Evolutionary conservation across 2,113 vertebrate species (phyloP).

Genomic region (Sigmodon hispidus): DNA sequence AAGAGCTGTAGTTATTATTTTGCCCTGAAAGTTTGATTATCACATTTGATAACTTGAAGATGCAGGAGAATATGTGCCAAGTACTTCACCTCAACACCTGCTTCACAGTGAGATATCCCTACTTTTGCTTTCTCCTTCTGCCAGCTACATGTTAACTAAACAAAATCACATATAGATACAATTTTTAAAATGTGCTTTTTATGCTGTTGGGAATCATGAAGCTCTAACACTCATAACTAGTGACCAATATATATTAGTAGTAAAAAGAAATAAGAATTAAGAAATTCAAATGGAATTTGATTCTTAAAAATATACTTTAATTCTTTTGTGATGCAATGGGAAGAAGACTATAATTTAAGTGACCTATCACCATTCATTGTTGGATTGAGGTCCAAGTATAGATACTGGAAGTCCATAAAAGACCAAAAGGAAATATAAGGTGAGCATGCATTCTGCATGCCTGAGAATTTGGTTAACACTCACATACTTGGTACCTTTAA

Average conservation of each 20-base stretch:
- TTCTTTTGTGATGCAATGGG: conserved; percentile 54
- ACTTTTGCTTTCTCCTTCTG: not conserved
- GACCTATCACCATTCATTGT: conserved; percentile 59
- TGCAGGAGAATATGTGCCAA: not conserved
- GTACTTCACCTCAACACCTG: not conserved
- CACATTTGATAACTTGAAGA: conserved; percentile 48
- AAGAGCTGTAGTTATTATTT: not conserved
- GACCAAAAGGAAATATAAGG: conserved; percentile 51
- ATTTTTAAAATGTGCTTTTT: conserved; percentile 36
- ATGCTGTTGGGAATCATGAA: conserved; percentile 27
- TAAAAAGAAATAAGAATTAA: not conserved
- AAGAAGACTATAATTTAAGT: conserved; percentile 52
- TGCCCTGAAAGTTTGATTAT: conserved; percentile 28
- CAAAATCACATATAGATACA: conserved; percentile 24
- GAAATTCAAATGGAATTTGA: conserved; percentile 22
- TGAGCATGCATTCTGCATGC: conserved; percentile 63
- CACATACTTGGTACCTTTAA: conserved; percentile 30
- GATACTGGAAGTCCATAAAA: conserved; percentile 40
- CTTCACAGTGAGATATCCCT: not conserved
- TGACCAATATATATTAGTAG: not conserved
- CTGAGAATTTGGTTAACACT: conserved; percentile 43
- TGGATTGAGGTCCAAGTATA: conserved; percentile 38
- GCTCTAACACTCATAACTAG: conserved; percentile 1
- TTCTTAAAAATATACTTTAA: conserved; percentile 33
- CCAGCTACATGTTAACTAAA: not conserved